These are phyloP conservation scores for Setipinna tenuifilis DNA, from an alignment of 2,797 vertebrate genomes.

Conservation along the genomic window DNA sequence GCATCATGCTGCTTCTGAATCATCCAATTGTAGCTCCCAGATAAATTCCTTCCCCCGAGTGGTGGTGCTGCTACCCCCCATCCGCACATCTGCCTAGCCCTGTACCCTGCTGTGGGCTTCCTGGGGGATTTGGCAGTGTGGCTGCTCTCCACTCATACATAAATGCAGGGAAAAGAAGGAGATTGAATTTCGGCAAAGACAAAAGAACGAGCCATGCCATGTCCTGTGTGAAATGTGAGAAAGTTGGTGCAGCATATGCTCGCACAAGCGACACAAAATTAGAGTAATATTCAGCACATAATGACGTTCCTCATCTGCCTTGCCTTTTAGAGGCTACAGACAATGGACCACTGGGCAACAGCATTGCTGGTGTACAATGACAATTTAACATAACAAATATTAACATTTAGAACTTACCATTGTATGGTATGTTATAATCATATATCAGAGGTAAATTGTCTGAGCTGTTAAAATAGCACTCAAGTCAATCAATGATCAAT, in stretches of 20 bases:
- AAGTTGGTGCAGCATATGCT: not conserved
- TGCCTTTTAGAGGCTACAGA: not conserved
- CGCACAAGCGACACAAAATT: not conserved
- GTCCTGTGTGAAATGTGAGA: slow-evolving; percentile 1
- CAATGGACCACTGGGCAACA: not conserved
- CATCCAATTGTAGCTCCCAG: not conserved
- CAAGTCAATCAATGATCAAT: not conserved
- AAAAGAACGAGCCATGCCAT: not conserved
- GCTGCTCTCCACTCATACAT: not conserved
- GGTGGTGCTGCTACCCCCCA: not conserved
- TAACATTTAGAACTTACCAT: not conserved
- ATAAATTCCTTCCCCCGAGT: not conserved
- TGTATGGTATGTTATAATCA: not conserved
- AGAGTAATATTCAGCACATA: not conserved
- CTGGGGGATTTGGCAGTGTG: not conserved
- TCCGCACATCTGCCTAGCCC: slow-evolving; percentile 5
- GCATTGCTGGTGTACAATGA: not conserved
- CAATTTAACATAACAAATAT: not conserved
- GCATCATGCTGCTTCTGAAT: not conserved
- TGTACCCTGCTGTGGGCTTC: not conserved
- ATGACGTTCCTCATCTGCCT: not conserved
- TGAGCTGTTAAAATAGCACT: not conserved
- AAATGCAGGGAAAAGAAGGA: not conserved
- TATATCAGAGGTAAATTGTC: not conserved
- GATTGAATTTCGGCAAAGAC: not conserved